These are phyloP conservation scores for Larimichthys crocea DNA, from an alignment of 2,113 vertebrate genomes.

Conservation along the genomic window DNA sequence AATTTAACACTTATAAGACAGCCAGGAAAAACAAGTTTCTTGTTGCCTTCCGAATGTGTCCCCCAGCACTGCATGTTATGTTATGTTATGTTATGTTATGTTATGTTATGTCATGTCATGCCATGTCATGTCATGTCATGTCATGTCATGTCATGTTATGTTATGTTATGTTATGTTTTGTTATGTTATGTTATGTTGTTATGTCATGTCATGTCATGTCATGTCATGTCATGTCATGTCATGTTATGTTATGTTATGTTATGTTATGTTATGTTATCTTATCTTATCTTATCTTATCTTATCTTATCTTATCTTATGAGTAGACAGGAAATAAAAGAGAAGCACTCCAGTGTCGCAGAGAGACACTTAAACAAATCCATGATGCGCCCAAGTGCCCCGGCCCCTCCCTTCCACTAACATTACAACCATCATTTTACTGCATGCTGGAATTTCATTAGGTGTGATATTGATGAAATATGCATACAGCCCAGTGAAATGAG, in stretches of 20 bases:
- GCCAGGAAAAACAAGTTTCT: neutral
- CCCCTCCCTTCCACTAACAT: neutral
- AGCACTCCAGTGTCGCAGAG: neutral
- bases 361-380: neutral
- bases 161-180: neutral
- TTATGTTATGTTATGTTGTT: neutral
- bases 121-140: no score
- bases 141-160: no score
- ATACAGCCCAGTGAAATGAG: conserved; percentile 12
- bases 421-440: neutral
- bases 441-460: neutral
- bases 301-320: no score
- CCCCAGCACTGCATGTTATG: neutral
- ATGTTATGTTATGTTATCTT: neutral
- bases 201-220: no score
- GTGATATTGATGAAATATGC: neutral
- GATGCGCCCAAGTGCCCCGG: neutral
- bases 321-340: neutral
- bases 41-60: neutral
- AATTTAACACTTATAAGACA: neutral
- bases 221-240: no score
- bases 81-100: neutral
- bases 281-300: no score
- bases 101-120: no score
- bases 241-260: no score